phyloP scores from a whole-genome alignment of 1,140 invertebrate species.

The Leptestheria dahalacensis region DNA sequence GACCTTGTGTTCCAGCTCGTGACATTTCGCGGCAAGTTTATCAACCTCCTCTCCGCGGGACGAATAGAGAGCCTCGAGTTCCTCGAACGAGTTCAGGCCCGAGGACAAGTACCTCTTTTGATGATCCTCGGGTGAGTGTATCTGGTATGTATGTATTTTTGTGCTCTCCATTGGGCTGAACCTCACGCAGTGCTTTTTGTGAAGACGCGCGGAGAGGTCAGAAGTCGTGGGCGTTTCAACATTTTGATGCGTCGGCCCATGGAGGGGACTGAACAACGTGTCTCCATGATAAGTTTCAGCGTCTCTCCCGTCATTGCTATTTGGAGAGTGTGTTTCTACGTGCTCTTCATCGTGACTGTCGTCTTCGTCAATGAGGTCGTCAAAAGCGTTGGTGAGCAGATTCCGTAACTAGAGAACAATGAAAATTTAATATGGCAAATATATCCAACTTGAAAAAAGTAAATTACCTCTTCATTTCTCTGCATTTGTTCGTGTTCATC shows the following conservation, averaged over 20 bases:
- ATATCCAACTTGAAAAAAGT: background rate
- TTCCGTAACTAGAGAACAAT: background rate
- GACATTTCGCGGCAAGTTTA: background rate
- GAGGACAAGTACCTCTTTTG: constrained; percentile 6
- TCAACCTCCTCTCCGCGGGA: background rate
- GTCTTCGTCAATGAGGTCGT: constrained; percentile 9
- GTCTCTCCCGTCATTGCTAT: background rate
- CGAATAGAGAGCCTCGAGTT: background rate
- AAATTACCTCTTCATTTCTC: constrained; percentile 6
- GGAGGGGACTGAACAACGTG: constrained; percentile 1
- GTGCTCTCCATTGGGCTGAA: constrained; percentile 4
- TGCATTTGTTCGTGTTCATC: constrained; percentile 8
- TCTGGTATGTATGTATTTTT: background rate
- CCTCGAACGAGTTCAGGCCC: background rate
- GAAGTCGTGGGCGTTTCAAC: background rate
- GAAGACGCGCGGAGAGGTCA: background rate
- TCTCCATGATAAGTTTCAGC: background rate
- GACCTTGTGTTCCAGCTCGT: background rate
- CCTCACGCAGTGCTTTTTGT: constrained; percentile 6
- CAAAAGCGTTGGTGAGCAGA: constrained; percentile 9
- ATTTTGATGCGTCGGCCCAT: background rate
- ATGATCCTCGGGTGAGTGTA: background rate
- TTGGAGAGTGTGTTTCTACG: background rate
- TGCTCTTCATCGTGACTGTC: background rate
- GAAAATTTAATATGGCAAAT: background rate